Percentiles rank a stretch among this genome's conserved stretches.
phyloP scores from a whole-genome alignment of 2,797 vertebrate genomes.

The Coregonus suidteri region DNA sequence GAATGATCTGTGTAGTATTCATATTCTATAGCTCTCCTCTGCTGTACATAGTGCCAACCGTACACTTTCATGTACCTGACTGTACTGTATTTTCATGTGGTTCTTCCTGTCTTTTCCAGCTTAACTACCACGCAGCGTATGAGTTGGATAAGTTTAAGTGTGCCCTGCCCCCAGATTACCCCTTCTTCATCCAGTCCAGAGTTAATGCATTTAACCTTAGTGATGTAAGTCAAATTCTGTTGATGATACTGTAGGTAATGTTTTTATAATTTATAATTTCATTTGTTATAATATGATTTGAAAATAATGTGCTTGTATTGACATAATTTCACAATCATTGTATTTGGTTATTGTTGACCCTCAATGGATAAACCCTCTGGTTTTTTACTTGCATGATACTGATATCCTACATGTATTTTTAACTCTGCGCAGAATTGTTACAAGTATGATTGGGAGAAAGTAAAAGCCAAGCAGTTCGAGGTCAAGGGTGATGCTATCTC shows the following conservation, averaged over 20 bases:
- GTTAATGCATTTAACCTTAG: conserved; percentile 92
- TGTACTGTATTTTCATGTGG: neutral
- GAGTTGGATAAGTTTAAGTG: conserved; percentile 84
- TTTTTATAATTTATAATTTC: neutral
- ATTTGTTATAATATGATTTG: neutral
- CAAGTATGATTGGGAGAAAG: conserved; percentile 88
- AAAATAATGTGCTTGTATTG: neutral
- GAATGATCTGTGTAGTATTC: neutral
- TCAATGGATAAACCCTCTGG: neutral
- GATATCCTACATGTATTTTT: conserved; percentile 6
- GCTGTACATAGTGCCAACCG: conserved; percentile 68
- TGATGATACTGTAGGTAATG: neutral
- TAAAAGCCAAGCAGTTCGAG: conserved; percentile 88
- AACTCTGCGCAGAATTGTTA: conserved; percentile 81
- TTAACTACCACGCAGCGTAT: conserved; percentile 90
- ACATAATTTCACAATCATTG: neutral
- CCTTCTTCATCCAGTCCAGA: conserved; percentile 89
- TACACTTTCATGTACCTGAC: conserved; percentile 64
- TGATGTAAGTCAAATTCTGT: conserved; percentile 78
- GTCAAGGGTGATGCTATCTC: conserved; percentile 86
- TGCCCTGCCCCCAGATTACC: conserved; percentile 82
- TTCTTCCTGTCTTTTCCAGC: conserved; percentile 66
- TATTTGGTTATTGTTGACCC: neutral
- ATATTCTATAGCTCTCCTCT: neutral
- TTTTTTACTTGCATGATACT: conserved; percentile 6